Evolutionary conservation across 1,140 invertebrate genomes (phyloP), one percentile per base, ranked within the genome.

Genomic region (Halictus rubicundus): DNA sequence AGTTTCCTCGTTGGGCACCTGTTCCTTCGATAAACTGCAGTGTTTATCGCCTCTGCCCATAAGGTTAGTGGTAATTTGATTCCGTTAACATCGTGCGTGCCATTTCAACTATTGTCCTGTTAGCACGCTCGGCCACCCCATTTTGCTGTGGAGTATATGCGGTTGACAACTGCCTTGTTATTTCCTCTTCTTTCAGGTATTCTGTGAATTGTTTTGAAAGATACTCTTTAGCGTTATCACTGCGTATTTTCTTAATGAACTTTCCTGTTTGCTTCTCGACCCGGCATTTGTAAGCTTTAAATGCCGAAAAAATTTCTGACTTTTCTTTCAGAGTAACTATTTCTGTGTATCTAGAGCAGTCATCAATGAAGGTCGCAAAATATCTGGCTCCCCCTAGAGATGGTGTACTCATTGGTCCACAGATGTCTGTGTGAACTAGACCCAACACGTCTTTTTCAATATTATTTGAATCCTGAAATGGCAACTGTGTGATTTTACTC

Each of bases 251-350:
- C 42, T 46, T 63, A 9, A 78, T 52, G 12, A 32, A 39, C 1
- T 23, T 14, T 14, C 75, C 66, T 21, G 19, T 39, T 10, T 61
- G 12, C 60, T 46, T 69, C 16, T 69, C 66, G 0, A 60, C 25
- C n/a, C 8, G n/a, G 0, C 2, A 0, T 23, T 60, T 10, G 37
- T 61, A 69, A 0, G 52, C 46, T 25, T 37, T 63, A 3, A 77
- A 77, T 12, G 57, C 74, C 0, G 1, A 10, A 9, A n/a, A 32
- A 14, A 61, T 32, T 49, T 69, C 68, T 2, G 60, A 61, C 7
- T 32, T 87, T 14, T 81, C 59, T 49, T 89, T 88, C 10, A 92
- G 61, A 52, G 61, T 69, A 4, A 49, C 64, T 21, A 78, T 25
- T 49, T 73, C 68, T 0, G 27, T 63, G 2, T 69, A 77, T 5